Evolutionary conservation across 2,797 vertebrate species (phyloP).

Genomic region (Phaenicophaeus curvirostris): DNA sequence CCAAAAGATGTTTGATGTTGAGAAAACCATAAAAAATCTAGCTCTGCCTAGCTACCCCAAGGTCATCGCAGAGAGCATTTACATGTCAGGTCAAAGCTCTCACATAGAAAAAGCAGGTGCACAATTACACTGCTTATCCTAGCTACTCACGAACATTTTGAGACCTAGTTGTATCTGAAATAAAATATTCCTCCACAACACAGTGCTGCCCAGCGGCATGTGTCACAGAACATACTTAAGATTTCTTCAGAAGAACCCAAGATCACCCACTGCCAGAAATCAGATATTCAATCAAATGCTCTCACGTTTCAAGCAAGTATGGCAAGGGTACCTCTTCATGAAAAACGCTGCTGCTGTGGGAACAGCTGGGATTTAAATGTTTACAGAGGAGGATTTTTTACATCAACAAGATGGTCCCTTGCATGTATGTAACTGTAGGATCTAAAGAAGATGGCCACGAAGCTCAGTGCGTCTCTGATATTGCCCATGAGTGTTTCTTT

Average conservation of each 20-base stretch:
- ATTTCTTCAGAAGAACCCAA: conserved; percentile 15
- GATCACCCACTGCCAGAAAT: conserved; percentile 7
- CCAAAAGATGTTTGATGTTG: not conserved
- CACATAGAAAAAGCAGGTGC: not conserved
- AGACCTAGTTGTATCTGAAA: not conserved
- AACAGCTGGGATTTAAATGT: not conserved
- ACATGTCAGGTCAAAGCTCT: not conserved
- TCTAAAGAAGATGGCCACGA: not conserved
- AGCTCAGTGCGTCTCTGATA: not conserved
- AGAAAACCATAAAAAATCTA: not conserved
- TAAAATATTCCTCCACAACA: conserved; percentile 6
- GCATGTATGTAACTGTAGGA: not conserved
- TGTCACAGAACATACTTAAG: conserved; percentile 4
- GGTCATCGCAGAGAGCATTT: not conserved
- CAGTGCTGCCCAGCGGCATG: conserved; percentile 21
- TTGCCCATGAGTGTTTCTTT: not conserved
- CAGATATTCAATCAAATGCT: not conserved
- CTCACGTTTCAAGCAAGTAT: not conserved
- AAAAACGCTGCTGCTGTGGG: not conserved
- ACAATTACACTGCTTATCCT: not conserved
- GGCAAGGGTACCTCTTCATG: not conserved
- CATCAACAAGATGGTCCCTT: not conserved
- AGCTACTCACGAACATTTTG: not conserved
- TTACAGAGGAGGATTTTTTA: not conserved
- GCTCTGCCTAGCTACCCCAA: not conserved